phyloP scores from a whole-genome alignment of 2,888 invertebrate species.

The Rotaria macrura region DNA sequence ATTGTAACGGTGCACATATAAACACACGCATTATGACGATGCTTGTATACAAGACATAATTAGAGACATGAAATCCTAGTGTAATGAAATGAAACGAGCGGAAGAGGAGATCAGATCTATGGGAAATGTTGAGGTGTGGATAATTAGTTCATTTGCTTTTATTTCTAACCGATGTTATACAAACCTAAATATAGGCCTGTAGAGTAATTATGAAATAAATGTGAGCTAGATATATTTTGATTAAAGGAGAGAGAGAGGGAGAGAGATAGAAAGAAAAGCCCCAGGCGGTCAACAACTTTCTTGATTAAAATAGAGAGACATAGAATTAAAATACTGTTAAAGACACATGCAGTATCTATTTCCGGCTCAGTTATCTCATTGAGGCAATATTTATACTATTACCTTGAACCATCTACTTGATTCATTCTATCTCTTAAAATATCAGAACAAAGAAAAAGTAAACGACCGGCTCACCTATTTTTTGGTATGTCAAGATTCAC shows the following conservation, averaged over 20 bases:
- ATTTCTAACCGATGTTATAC: neutral
- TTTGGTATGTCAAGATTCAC: neutral
- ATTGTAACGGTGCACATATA: neutral
- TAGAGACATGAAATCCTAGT: neutral
- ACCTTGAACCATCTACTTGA: neutral
- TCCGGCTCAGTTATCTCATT: neutral
- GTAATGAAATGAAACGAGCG: neutral
- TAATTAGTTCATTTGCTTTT: neutral
- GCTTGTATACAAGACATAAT: neutral
- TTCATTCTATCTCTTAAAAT: neutral
- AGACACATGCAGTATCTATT: neutral
- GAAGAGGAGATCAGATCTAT: neutral
- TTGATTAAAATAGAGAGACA: neutral
- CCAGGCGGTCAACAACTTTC: neutral
- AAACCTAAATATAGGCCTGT: neutral
- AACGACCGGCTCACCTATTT: neutral
- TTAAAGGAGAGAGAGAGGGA: neutral
- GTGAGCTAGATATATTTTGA: neutral
- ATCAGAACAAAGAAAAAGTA: neutral
- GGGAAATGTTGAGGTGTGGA: neutral
- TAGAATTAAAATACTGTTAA: neutral
- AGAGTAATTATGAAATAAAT: neutral
- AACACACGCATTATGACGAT: neutral
- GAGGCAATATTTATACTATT: neutral
- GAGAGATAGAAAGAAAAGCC: neutral